A percentile compares a stretch with the other conserved stretches of the same genome.
phyloP scores from a whole-genome alignment of 2,888 invertebrate species.

The Baronia brevicornis region DNA sequence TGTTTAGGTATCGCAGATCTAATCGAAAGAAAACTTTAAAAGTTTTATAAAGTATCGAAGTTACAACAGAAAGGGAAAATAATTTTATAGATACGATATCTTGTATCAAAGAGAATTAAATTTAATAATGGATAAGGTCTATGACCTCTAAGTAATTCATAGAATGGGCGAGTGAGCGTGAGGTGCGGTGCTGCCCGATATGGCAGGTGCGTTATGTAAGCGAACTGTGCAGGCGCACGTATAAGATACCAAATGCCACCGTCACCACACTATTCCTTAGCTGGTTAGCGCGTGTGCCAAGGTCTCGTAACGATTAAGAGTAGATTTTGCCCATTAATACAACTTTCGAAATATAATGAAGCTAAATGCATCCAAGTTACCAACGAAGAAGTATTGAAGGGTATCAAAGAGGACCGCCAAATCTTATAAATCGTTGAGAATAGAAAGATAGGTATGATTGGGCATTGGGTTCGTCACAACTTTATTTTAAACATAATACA shows the following conservation, averaged over 20 bases:
- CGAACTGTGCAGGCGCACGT: conserved; percentile 44
- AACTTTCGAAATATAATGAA: conserved; percentile 36
- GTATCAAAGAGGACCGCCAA: too few relatives aligned
- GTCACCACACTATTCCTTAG: conserved; percentile 55
- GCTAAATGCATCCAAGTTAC: too few relatives aligned
- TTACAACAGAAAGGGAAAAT: not conserved
- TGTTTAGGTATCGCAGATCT: too few relatives aligned
- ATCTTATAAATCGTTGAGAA: too few relatives aligned
- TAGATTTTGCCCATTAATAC: conserved; percentile 37
- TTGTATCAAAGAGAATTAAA: conserved; percentile 26
- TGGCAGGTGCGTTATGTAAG: conserved; percentile 75
- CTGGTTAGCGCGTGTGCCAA: conserved; percentile 53
- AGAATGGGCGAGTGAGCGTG: conserved; percentile 69
- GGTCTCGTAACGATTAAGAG: conserved; percentile 61
- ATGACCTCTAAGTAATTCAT: conserved; percentile 73
- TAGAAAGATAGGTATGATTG: too few relatives aligned
- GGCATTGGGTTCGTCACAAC: too few relatives aligned
- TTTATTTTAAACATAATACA: too few relatives aligned
- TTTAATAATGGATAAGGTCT: conserved; percentile 66
- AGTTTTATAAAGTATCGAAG: not conserved
- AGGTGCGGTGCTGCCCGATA: conserved; percentile 66
- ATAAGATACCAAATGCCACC: conserved; percentile 52
- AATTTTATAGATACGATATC: too few relatives aligned
- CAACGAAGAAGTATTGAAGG: too few relatives aligned
- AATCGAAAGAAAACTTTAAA: too few relatives aligned